Evolutionary conservation across 1,140 invertebrate species (phyloP).

Genomic region (Coptotermes formosanus): DNA sequence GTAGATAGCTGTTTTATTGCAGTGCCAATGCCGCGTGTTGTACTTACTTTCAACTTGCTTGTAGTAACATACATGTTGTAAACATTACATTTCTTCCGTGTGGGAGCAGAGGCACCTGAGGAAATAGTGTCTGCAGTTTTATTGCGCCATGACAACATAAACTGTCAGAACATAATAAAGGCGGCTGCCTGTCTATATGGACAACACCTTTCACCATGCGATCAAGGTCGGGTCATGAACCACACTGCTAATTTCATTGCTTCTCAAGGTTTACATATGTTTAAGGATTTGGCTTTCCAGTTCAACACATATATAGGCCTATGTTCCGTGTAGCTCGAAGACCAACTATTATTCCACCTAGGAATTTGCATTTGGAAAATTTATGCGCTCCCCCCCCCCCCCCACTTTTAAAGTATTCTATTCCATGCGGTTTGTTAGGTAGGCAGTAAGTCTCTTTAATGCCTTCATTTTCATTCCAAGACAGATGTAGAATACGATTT

Average conservation of each 20-base stretch:
- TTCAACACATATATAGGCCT: no score
- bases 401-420: no score
- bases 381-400: no score
- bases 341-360: no score
- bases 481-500: no score
- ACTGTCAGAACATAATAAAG: neutral
- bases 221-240: neutral
- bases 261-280: neutral
- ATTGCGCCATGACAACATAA: neutral
- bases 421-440: no score
- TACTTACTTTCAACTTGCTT: neutral
- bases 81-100: neutral
- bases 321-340: no score
- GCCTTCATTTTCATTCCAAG: no score
- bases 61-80: neutral
- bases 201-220: neutral
- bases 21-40: neutral
- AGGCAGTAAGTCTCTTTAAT: no score
- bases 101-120: neutral
- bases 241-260: neutral
- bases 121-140: neutral
- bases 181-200: neutral
- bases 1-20: neutral
- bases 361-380: no score
- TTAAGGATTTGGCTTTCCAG: no score